Evolutionary conservation across 1,140 invertebrate species (phyloP).

Genomic region (Drosophila baimaii): DNA sequence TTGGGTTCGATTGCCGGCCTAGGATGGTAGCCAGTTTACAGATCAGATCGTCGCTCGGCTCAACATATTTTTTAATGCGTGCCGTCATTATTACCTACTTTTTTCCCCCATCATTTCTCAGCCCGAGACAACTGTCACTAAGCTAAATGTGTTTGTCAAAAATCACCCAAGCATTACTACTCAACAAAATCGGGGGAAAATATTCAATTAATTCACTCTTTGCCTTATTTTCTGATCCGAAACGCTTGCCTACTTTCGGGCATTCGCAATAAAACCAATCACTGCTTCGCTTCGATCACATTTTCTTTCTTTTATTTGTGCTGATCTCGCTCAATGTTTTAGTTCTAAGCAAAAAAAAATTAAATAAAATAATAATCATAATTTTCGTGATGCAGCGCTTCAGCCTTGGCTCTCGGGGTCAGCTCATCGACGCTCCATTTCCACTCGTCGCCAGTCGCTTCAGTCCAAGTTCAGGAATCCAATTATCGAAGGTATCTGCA

Average conservation of each 20-base stretch:
- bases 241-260: slow-evolving; percentile 47
- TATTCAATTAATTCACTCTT: too few species aligned
- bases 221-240: not conserved
- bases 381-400: slow-evolving; percentile 44
- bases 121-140: slow-evolving; percentile 6
- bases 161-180: not conserved
- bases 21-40: slow-evolving; percentile 51
- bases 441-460: slow-evolving; percentile 36
- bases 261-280: not conserved
- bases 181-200: not conserved
- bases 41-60: slow-evolving; percentile 66
- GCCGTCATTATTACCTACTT: slow-evolving; percentile 54
- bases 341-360: not conserved
- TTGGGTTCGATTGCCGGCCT: slow-evolving; percentile 27
- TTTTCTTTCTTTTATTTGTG: slow-evolving; percentile 22
- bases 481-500: slow-evolving; percentile 80
- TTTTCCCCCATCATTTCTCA: slow-evolving; percentile 37
- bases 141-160: too few species aligned
- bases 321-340: slow-evolving; percentile 14
- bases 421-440: slow-evolving; percentile 22
- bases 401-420: slow-evolving; percentile 41
- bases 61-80: slow-evolving; percentile 66
- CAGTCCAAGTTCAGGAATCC: slow-evolving; percentile 78
- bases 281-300: not conserved
- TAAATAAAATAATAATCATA: slow-evolving; percentile 11